Conservation (phyloP, 2,113 vertebrate species). For the Steatornis caripensis region DNA sequence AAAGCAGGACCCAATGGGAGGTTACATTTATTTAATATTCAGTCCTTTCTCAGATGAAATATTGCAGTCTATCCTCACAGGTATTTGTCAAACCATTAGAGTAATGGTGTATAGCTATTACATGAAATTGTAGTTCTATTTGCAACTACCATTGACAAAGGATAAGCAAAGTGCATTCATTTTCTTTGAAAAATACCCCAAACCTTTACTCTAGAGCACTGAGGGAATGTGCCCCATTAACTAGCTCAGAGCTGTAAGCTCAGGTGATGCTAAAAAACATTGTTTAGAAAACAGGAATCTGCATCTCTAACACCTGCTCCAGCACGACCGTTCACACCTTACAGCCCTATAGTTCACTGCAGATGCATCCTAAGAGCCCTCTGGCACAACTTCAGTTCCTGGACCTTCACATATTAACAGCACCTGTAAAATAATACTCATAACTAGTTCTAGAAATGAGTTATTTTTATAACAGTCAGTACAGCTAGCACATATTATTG, state of each 20-base stretch:
- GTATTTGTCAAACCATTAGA: slow-evolving; percentile 79
- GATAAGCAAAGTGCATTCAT: slow-evolving; percentile 77
- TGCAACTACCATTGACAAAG: slow-evolving; percentile 75
- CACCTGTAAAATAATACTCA: neutral
- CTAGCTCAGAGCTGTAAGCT: slow-evolving; percentile 35
- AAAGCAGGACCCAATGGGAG: slow-evolving; percentile 73
- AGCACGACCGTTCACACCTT: neutral
- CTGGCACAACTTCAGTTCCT: neutral
- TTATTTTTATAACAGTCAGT: neutral
- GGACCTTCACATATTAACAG: neutral
- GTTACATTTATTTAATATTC: slow-evolving; percentile 82
- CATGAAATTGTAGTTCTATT: slow-evolving; percentile 75
- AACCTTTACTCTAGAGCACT: slow-evolving; percentile 35
- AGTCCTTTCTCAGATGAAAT: slow-evolving; percentile 75
- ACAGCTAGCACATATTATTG: neutral
- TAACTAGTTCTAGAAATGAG: neutral
- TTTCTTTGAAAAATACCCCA: slow-evolving; percentile 69
- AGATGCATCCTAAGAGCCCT: neutral
- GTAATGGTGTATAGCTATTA: slow-evolving; percentile 79
- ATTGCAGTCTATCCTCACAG: slow-evolving; percentile 74
- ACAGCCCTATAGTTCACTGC: neutral
- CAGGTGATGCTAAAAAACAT: neutral
- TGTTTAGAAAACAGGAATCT: neutral
- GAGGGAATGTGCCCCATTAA: slow-evolving; percentile 54
- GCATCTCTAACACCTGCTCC: neutral